Base-by-base conservation (phyloP, 2,888 invertebrate species). In the Epinotia bilunana region DNA sequence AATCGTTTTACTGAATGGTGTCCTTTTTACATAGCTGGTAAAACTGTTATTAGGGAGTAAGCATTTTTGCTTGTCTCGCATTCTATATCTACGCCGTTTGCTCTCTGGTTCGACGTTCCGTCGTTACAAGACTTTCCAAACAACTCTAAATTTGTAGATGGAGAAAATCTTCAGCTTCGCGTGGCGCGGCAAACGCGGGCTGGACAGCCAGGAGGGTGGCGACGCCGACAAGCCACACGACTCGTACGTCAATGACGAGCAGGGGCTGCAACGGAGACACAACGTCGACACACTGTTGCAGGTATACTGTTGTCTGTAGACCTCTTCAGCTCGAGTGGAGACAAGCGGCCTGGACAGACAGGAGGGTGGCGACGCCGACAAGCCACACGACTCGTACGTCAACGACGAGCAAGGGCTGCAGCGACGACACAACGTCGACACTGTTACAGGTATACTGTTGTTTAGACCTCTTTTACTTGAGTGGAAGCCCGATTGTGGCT, bases 121-220 rank as follows among this genome's bases (percentile, higher is more conserved):
- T 53, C n/a, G 12, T 57, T 20, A 20, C 33, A 3, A 33, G 9
- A 16, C 9, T n/a, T n/a, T 39, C 6, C 46, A 49, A 39, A 65
- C 49, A 23, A 12, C 13, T 33, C 13, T 28, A 28, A 61, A 0
- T 46, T 76, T 81, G 11, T 91, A 98, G 98, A 97, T 98, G 97
- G 98, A 98, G 92, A 98, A 98, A 90, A 98, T 98, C 90, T 98
- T 98, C 91, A 98, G 98, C 87, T 97, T 96, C 88, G 97, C 98
- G 67, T 98, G 98, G 98, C 96, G 96, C 83, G 98, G 97, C 81
- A 97, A 97, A 86, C 95, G 97, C 63, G 97, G 97, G 0, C 91
- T 96, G 77, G 77, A 82, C 0, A 91, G 91, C 63, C 91, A 90
- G 3, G 90, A 83, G 12, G 67, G 77, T 5, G 77, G 43, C 9